Percentiles rank a stretch among this genome's conserved stretches.
Conservation (phyloP, 2,113 vertebrate species). For the Xiphias gladius region DNA sequence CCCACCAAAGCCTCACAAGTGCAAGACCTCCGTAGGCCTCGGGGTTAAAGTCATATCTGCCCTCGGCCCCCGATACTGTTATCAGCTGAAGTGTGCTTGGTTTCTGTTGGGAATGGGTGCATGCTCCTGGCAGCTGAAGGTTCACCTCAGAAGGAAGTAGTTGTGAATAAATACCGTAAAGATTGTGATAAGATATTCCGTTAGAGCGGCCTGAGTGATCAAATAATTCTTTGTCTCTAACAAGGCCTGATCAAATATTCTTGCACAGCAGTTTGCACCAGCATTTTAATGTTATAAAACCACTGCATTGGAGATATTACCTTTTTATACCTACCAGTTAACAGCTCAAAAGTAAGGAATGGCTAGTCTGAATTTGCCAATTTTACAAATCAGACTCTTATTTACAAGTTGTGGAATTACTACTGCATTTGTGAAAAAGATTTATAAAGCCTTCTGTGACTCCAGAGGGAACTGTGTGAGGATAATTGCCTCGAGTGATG, state of each 20-base stretch:
- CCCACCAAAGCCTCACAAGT: constrained; percentile 11
- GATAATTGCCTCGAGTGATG: no score
- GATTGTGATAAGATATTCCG: constrained; percentile 5
- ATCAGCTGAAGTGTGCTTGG: constrained; percentile 56
- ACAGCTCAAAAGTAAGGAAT: no score
- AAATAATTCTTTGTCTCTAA: constrained; percentile 2
- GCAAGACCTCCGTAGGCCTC: constrained; percentile 21
- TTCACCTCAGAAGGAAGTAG: constrained; percentile 32
- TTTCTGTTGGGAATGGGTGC: constrained; percentile 45
- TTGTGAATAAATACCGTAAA: constrained; percentile 19
- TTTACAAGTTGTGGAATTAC: no score
- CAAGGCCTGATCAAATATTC: not conserved
- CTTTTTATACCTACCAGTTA: not conserved
- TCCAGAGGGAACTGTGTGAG: no score
- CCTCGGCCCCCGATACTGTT: constrained; percentile 19
- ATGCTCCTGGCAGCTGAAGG: constrained; percentile 18
- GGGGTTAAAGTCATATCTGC: constrained; percentile 54
- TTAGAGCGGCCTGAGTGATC: constrained; percentile 2
- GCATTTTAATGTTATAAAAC: not conserved
- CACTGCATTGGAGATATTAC: not conserved
- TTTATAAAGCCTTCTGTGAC: no score
- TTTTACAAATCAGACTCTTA: no score
- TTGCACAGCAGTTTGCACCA: not conserved
- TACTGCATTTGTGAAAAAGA: no score
- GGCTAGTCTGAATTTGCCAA: not conserved